Conservation (phyloP, 1,140 invertebrate genomes). For the Oncopodura yosiiana region DNA sequence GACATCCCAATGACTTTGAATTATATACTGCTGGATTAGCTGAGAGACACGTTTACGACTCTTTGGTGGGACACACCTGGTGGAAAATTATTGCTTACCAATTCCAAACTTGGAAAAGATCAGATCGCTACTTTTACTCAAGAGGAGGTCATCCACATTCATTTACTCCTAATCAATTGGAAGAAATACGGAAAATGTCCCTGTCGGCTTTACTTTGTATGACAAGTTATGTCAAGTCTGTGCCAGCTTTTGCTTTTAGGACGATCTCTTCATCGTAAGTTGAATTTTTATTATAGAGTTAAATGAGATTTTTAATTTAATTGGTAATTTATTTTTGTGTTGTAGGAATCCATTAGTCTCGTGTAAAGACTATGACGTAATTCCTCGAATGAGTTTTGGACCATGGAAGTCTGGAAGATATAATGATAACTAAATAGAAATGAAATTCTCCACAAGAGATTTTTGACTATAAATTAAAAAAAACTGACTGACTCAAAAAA, state of each 20-base stretch:
- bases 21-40: constrained; percentile 39
- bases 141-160: constrained; percentile 37
- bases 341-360: constrained; percentile 56
- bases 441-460: no score
- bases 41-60: constrained; percentile 39
- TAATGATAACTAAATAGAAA: neutral
- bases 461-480: no score
- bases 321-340: constrained; percentile 26
- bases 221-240: constrained; percentile 18
- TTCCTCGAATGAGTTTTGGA: constrained; percentile 42
- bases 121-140: constrained; percentile 41
- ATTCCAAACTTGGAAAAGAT: constrained; percentile 37
- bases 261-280: constrained; percentile 25
- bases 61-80: constrained; percentile 41
- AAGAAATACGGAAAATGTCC: constrained; percentile 35
- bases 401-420: constrained; percentile 20
- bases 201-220: constrained; percentile 34
- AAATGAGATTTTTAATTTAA: neutral
- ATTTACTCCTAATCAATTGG: constrained; percentile 38
- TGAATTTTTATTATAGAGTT: neutral
- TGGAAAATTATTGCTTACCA: constrained; percentile 39
- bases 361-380: constrained; percentile 45
- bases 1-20: constrained; percentile 41
- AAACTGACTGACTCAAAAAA: no score
- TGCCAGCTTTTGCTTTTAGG: constrained; percentile 26